Conservation (phyloP, 2,888 invertebrate genomes). For the Sthenelais limicola region DNA sequence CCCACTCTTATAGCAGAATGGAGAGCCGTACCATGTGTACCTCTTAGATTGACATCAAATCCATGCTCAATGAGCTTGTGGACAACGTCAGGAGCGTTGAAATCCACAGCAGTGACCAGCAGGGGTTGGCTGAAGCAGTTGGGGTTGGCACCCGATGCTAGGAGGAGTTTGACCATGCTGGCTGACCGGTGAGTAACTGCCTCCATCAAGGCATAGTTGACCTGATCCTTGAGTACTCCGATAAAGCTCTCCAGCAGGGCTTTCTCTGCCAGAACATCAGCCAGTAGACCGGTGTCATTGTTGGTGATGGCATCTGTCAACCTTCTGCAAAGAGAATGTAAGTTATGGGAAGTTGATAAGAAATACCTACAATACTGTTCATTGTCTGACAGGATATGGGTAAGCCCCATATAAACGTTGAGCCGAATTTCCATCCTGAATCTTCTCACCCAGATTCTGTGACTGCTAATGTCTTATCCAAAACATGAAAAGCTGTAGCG, state of each 20-base stretch:
- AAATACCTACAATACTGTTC: too few relatives aligned
- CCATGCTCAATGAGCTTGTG: slow-evolving; percentile 18
- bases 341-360: too few relatives aligned
- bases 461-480: too few relatives aligned
- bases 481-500: too few relatives aligned
- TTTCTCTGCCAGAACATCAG: slow-evolving; percentile 11
- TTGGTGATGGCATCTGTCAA: background rate
- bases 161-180: slow-evolving; percentile 1
- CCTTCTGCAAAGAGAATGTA: slow-evolving; percentile 6
- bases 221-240: slow-evolving; percentile 8
- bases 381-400: too few relatives aligned
- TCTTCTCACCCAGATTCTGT: too few relatives aligned
- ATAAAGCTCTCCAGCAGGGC: background rate
- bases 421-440: too few relatives aligned
- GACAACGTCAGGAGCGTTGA: slow-evolving; percentile 19
- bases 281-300: background rate
- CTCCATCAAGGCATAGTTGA: slow-evolving; percentile 28
- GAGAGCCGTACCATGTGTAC: slow-evolving; percentile 18
- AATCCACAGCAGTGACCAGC: slow-evolving; percentile 25
- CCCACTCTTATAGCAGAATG: slow-evolving; percentile 26
- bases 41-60: slow-evolving; percentile 11
- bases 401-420: too few relatives aligned
- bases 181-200: slow-evolving; percentile 23
- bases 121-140: slow-evolving; percentile 12
- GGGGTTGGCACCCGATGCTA: slow-evolving; percentile 4